phyloP scores from a whole-genome alignment of 2,797 vertebrate genomes.

The Streptopelia turtur region DNA sequence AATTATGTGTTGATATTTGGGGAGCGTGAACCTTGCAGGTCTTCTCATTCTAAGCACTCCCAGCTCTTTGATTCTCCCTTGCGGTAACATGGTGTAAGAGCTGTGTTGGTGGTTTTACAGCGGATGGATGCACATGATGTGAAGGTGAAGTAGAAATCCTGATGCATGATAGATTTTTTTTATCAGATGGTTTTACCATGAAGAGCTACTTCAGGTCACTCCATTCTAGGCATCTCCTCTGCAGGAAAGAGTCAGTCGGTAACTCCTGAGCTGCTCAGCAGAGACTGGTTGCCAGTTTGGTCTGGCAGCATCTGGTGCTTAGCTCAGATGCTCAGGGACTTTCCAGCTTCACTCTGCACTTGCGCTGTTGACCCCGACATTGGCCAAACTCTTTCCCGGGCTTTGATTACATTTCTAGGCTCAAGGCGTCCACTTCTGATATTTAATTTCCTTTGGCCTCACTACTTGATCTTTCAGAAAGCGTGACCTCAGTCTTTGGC shows the following conservation, averaged over 20 bases:
- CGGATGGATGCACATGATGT: not conserved
- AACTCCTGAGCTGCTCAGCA: not conserved
- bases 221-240: not conserved
- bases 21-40: not conserved
- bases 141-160: not conserved
- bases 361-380: not conserved
- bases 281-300: not conserved
- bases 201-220: not conserved
- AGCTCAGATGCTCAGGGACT: not conserved
- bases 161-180: rapidly evolving
- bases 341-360: not conserved
- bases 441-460: not conserved
- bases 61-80: not conserved
- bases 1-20: not conserved
- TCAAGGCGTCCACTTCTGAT: not conserved
- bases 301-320: rapidly evolving
- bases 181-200: not conserved
- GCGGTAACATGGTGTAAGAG: rapidly evolving
- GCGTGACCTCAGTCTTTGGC: not conserved
- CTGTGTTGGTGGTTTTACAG: not conserved
- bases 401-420: not conserved
- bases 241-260: not conserved
- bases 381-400: not conserved
- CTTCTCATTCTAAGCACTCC: not conserved
- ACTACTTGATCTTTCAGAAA: not conserved